Conservation (phyloP, 2,113 vertebrate genomes). For the Gavia stellata region DNA sequence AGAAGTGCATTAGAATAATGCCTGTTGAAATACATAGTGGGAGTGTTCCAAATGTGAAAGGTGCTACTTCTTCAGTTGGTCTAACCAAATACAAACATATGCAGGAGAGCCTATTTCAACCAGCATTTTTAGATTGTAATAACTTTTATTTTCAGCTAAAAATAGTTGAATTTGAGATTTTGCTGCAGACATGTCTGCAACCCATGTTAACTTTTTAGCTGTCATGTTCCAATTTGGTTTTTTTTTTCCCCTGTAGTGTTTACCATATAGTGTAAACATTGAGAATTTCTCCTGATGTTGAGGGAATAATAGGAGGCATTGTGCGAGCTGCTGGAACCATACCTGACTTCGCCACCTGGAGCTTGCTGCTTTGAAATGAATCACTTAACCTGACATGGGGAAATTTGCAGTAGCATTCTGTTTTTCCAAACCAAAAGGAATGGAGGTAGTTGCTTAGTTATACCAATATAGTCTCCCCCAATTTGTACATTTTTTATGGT, state of each 20-base stretch:
- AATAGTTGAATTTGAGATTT: not conserved
- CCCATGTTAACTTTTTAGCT: not conserved
- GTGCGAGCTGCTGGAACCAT: not conserved
- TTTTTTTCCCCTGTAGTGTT: not conserved
- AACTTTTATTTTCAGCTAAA: not conserved
- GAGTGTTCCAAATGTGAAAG: not conserved
- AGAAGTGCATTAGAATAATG: not conserved
- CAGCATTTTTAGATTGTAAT: not conserved
- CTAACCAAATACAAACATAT: not conserved
- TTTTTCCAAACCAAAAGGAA: not conserved
- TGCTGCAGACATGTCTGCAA: not conserved
- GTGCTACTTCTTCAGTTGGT: not conserved
- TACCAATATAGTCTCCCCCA: not conserved
- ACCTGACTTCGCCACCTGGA: slow-evolving; percentile 41
- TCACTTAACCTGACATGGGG: not conserved
- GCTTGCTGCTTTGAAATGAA: not conserved
- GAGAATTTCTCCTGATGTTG: not conserved
- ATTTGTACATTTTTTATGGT: not conserved
- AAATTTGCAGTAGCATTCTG: not conserved
- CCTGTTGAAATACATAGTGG: not conserved
- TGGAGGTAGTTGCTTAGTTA: not conserved
- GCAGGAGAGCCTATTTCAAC: not conserved
- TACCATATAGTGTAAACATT: not conserved
- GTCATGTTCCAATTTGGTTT: not conserved
- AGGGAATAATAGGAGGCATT: not conserved